These are phyloP conservation scores for Panurus biarmicus DNA, from an alignment of 2,113 vertebrate species.

Conservation along the genomic window DNA sequence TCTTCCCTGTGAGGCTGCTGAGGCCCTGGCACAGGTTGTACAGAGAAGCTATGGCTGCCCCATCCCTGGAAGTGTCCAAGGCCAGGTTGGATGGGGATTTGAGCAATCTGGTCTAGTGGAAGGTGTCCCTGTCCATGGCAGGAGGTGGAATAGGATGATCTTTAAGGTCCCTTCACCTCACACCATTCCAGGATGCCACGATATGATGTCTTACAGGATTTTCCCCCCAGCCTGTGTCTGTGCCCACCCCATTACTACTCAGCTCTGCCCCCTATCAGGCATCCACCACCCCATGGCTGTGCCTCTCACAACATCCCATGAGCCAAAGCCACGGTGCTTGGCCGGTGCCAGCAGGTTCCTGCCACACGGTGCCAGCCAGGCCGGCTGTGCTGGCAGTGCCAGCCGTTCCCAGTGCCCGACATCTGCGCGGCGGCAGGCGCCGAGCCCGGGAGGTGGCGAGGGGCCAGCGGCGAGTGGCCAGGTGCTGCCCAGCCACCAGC, in stretches of 20 bases:
- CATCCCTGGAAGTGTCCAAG: not conserved
- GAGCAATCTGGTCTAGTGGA: not conserved
- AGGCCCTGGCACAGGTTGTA: not conserved
- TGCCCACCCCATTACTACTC: accelerated
- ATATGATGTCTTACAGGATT: accelerated
- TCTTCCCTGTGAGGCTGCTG: not conserved
- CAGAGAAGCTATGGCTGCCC: not conserved
- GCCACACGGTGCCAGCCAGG: not conserved
- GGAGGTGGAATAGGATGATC: not conserved
- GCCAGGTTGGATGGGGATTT: accelerated
- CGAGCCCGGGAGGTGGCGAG: not conserved
- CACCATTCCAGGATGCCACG: not conserved
- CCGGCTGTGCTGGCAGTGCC: slow-evolving; percentile 33
- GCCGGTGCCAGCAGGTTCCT: not conserved
- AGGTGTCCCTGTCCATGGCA: not conserved
- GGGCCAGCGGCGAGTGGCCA: slow-evolving; percentile 21
- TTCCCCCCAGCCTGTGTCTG: not conserved
- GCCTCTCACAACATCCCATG: not conserved
- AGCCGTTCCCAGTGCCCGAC: not conserved
- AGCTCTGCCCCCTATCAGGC: not conserved
- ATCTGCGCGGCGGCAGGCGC: slow-evolving; percentile 43
- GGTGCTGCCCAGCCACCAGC: slow-evolving; percentile 30
- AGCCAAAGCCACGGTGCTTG: not conserved
- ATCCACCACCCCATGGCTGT: not conserved
- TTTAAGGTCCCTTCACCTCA: not conserved